Evolutionary conservation across 2,888 invertebrate genomes (phyloP).

Genomic region (Chrysolina americana): DNA sequence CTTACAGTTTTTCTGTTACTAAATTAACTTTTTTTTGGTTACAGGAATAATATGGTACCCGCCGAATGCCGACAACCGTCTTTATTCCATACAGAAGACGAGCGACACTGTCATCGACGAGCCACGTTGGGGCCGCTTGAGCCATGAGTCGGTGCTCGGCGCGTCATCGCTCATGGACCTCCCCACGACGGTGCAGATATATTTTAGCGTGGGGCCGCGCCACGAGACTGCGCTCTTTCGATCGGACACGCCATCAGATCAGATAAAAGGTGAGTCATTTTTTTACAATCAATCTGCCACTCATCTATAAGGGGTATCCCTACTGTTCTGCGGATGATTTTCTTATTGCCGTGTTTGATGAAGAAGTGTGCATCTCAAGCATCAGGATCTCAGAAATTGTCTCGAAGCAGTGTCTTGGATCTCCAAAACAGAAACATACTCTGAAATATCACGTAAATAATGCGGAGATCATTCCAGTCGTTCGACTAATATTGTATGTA

Average conservation of each 20-base stretch:
- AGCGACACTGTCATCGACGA: neutral
- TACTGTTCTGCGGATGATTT: no score
- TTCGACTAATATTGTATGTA: no score
- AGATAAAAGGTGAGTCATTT: constrained; percentile 66
- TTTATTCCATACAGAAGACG: neutral
- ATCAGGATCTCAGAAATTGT: no score
- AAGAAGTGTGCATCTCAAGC: no score
- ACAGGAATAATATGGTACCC: constrained; percentile 37
- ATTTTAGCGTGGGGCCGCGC: constrained; percentile 69
- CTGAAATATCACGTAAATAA: no score
- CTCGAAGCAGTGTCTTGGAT: no score
- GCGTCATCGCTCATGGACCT: constrained; percentile 70
- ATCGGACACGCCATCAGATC: constrained; percentile 66
- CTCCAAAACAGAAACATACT: no score
- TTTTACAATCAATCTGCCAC: neutral
- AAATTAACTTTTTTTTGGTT: constrained; percentile 3
- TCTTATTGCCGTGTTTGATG: no score
- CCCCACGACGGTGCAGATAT: constrained; percentile 70
- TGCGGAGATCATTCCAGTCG: no score
- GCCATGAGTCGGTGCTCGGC: constrained; percentile 71
- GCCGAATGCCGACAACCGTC: neutral
- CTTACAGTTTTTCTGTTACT: no score
- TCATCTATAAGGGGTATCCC: no score
- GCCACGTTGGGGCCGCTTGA: constrained; percentile 69
- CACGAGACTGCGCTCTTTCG: constrained; percentile 68